Evolutionary conservation across 2,113 vertebrate genomes (phyloP).

Genomic region (Corythaeola cristata): DNA sequence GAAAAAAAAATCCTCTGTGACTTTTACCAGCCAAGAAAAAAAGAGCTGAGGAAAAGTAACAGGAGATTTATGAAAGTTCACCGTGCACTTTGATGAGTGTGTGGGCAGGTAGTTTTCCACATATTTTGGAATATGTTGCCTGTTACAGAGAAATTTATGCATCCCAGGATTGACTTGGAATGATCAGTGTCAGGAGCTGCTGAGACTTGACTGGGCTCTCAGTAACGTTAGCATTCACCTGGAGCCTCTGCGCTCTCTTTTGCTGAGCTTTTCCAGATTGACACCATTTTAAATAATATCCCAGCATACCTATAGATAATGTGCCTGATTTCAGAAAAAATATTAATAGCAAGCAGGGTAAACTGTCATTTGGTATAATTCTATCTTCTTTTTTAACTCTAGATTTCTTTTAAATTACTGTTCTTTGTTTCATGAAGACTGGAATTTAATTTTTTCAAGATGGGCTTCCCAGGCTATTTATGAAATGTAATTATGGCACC

Average conservation of each 20-base stretch:
- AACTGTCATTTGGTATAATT: not conserved
- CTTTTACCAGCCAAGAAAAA: not conserved
- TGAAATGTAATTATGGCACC: not conserved
- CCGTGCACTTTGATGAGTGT: not conserved
- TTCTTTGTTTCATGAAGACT: not conserved
- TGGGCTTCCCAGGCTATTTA: not conserved
- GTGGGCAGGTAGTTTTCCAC: conserved; percentile 27
- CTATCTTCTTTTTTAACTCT: not conserved
- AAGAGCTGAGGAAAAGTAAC: not conserved
- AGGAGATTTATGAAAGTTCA: conserved; percentile 18
- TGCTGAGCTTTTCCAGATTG: not conserved
- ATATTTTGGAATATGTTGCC: not conserved
- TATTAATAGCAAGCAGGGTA: not conserved
- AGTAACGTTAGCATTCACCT: not conserved
- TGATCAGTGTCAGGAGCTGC: not conserved
- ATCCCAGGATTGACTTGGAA: not conserved
- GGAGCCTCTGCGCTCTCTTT: not conserved
- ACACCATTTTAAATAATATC: not conserved
- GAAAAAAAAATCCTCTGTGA: not conserved
- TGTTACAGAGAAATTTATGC: not conserved
- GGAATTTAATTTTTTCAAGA: not conserved
- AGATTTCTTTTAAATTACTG: not conserved
- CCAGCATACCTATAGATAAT: not conserved
- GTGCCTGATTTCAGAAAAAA: not conserved
- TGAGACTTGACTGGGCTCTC: not conserved